These are phyloP conservation scores for Schizotus pectinicornis DNA, from an alignment of 2,888 invertebrate genomes.

Conservation along the genomic window DNA sequence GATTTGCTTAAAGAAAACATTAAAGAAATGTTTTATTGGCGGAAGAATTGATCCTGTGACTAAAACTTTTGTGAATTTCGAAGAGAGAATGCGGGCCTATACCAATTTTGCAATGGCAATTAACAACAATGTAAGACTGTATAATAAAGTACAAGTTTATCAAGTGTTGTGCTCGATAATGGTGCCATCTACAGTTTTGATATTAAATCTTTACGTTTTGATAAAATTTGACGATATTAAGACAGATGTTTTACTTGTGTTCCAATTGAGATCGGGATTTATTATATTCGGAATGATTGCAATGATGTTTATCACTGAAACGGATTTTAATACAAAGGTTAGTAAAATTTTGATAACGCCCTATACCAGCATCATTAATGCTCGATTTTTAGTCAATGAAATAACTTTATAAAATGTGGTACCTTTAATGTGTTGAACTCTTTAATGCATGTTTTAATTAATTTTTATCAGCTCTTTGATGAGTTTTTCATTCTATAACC, in stretches of 20 bases:
- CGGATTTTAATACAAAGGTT: neutral
- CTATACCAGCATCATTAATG: too few relatives aligned
- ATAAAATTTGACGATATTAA: conserved; percentile 1
- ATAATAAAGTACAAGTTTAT: neutral
- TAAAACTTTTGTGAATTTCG: too few relatives aligned
- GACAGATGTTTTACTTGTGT: neutral
- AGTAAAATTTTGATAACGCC: neutral
- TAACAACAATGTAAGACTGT: neutral
- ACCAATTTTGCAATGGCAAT: conserved; percentile 2
- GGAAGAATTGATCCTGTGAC: too few relatives aligned
- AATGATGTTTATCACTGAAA: neutral
- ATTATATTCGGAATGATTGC: neutral
- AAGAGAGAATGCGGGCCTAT: neutral
- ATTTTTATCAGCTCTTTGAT: too few relatives aligned
- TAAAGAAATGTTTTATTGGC: too few relatives aligned
- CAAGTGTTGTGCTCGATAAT: neutral
- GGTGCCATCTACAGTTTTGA: neutral
- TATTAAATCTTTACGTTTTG: neutral
- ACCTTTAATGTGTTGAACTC: too few relatives aligned
- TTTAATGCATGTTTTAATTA: too few relatives aligned
- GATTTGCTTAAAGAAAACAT: too few relatives aligned
- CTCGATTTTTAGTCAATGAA: too few relatives aligned
- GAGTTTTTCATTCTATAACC: too few relatives aligned
- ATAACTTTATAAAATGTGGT: too few relatives aligned
- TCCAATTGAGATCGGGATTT: neutral